Conservation (phyloP, 2,113 vertebrate genomes). For the Okapia johnstoni region DNA sequence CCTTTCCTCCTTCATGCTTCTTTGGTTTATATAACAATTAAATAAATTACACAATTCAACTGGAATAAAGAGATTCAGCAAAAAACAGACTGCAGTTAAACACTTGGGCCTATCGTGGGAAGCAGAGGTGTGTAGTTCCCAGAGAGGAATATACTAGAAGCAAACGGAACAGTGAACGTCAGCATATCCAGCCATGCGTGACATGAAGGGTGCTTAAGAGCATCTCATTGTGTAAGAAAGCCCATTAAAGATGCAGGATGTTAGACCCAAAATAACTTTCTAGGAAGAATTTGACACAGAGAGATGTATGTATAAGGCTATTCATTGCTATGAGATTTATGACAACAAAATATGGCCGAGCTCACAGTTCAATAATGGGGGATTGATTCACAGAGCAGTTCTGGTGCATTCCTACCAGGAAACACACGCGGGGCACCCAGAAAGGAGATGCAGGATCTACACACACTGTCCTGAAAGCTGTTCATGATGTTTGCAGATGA, state of each 20-base stretch:
- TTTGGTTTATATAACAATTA: neutral
- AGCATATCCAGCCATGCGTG: fast-evolving
- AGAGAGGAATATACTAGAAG: neutral
- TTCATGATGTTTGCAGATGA: neutral
- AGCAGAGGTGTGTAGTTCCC: neutral
- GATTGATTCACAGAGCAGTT: neutral
- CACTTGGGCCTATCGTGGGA: neutral
- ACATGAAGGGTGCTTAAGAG: neutral
- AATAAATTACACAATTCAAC: neutral
- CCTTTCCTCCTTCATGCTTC: neutral
- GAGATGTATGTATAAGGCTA: neutral
- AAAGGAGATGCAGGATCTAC: neutral
- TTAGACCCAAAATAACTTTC: neutral
- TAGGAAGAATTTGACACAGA: neutral
- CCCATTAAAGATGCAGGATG: neutral
- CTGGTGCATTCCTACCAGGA: fast-evolving
- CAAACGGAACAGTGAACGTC: fast-evolving
- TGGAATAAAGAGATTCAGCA: neutral
- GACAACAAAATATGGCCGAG: neutral
- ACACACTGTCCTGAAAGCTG: neutral
- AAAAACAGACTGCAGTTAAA: neutral
- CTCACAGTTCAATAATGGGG: neutral
- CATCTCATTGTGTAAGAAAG: neutral
- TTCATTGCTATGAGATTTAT: neutral
- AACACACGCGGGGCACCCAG: neutral